A percentile compares a stretch with the other conserved stretches of the same genome.
Evolutionary conservation across 2,797 vertebrate species (phyloP).

Genomic region (Lophotriccus pileatus): DNA sequence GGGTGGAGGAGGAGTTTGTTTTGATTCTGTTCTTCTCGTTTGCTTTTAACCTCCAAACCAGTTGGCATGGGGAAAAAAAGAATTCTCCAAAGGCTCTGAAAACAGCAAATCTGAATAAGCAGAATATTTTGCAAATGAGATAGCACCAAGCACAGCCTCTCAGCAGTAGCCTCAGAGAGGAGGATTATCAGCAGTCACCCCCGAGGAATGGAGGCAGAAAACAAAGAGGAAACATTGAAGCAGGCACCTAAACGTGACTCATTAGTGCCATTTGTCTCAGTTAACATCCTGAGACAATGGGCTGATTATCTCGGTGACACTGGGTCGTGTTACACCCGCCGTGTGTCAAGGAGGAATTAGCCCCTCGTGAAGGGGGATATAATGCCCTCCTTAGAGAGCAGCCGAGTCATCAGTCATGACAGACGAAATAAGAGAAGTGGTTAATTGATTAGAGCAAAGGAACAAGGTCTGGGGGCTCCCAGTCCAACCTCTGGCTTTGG

Average conservation of each 20-base stretch:
- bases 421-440: neutral
- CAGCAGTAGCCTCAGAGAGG: neutral
- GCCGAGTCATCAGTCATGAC: neutral
- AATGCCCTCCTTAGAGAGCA: neutral
- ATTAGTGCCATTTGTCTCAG: constrained; percentile 29
- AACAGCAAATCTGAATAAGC: constrained; percentile 31
- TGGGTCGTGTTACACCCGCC: neutral
- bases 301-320: neutral
- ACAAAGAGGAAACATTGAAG: constrained; percentile 1
- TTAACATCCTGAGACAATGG: constrained; percentile 34
- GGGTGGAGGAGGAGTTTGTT: neutral
- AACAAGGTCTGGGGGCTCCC: neutral
- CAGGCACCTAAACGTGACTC: constrained; percentile 46
- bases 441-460: neutral
- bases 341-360: neutral
- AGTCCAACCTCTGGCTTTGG: neutral
- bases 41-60: constrained; percentile 17
- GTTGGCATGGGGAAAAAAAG: neutral
- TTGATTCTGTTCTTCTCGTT: neutral
- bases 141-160: neutral
- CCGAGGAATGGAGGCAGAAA: neutral
- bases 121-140: constrained; percentile 31
- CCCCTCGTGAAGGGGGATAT: neutral
- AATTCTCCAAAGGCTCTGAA: neutral
- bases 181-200: neutral